Evolutionary conservation across 2,888 invertebrate species (phyloP), one percentile per base, ranked within the genome.

Genomic region (Protonemura montana): DNA sequence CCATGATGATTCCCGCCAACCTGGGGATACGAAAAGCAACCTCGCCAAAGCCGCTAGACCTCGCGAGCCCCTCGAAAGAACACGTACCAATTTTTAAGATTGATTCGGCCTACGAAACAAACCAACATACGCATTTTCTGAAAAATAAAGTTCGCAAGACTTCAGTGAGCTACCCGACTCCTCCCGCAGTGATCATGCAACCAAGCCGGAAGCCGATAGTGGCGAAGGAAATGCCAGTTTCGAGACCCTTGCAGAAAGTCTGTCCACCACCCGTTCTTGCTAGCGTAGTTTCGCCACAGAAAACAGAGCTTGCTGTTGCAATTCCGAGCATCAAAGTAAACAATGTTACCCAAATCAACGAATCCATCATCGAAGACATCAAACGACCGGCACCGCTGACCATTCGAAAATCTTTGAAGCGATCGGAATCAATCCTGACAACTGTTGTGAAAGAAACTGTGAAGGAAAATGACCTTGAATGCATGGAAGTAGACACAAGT

Each of bases 1-100:
- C 94, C 42, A 91, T 95, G 30, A 88, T 90, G 10, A 89, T 89
- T 26, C 78, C 78, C n/a, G 76, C 83, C 76, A 59, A 78, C 26
- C 41, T 81, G 3, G 27, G 76, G n/a, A 25, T 78, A 0, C 26
- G 85, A 42, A 86, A 85, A 28, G 85, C 85, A 10, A n/a, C 76
- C 7, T 87, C 85, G 5, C 87, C 86, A 25, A 85, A 87, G 85
- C 90, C 91, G 0, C 85, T 91, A 83, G 90, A 91, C 81, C 88
- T 90, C 6, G 90, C 89, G 21, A 90, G 90, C 88, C 90, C 91
- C 6, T 90, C 90, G 0, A 90, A 90, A 81, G 90, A 91, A 29
- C 30, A 30, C 13, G 6, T 59, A 29, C 59, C 84, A 5, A 21
- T 30, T 13, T 76, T 76, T 28, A 84, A 84, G 59, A 76, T 30